These are phyloP conservation scores for Lophochroa leadbeateri DNA, from an alignment of 2,113 vertebrate species.

Conservation along the genomic window DNA sequence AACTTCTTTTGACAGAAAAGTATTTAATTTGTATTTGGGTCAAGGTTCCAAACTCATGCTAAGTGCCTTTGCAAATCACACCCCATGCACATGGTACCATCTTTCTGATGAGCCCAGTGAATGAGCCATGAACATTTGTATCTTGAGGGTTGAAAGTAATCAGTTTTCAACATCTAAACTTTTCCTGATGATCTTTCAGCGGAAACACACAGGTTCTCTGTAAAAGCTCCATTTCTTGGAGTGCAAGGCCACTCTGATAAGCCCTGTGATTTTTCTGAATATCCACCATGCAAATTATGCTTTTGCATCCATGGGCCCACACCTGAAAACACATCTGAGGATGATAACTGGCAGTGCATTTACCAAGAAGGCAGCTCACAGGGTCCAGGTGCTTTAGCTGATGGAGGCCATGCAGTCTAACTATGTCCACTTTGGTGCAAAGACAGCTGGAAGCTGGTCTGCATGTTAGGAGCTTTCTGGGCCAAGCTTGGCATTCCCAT, in stretches of 20 bases:
- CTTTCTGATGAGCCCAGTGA: neutral
- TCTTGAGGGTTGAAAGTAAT: neutral
- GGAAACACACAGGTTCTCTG: neutral
- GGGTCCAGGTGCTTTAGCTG: neutral
- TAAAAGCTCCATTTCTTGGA: neutral
- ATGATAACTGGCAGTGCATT: neutral
- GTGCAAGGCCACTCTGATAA: neutral
- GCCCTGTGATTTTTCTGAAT: neutral
- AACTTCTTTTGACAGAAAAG: neutral
- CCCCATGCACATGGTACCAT: fast-evolving
- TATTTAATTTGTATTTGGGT: constrained; percentile 23
- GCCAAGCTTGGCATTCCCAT: neutral
- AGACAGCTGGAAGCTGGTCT: neutral
- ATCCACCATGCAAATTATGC: neutral
- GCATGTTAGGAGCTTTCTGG: neutral
- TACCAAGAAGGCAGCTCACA: neutral
- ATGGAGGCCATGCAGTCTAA: neutral
- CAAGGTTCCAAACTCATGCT: neutral
- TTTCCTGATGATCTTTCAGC: neutral
- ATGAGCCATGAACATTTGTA: neutral
- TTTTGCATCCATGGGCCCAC: neutral
- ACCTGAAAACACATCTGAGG: neutral
- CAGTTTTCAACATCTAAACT: neutral
- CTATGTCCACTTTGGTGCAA: neutral
- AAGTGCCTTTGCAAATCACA: neutral